These are phyloP conservation scores for Drosophila lini DNA, from an alignment of 1,140 invertebrate species.

Conservation along the genomic window DNA sequence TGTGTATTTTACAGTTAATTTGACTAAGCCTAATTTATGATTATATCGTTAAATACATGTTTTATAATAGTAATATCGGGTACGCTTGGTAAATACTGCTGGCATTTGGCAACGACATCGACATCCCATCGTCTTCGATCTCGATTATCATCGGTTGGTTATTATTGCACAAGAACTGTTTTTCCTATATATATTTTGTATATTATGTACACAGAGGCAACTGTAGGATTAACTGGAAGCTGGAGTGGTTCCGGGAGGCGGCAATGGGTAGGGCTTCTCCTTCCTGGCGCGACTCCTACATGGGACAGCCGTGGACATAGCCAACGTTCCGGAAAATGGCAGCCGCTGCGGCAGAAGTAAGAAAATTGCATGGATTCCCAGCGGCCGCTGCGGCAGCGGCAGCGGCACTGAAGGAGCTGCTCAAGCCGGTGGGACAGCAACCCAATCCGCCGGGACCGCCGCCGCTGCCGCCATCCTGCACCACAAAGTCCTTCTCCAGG, in stretches of 20 bases:
- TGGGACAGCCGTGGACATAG: constrained; percentile 90
- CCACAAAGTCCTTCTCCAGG: constrained; percentile 79
- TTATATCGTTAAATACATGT: constrained; percentile 38
- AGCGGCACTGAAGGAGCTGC: constrained; percentile 67
- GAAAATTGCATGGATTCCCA: constrained; percentile 85
- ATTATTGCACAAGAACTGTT: constrained; percentile 54
- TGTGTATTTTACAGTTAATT: constrained; percentile 73
- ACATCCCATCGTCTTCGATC: not conserved
- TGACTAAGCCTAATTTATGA: constrained; percentile 64
- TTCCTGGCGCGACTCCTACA: constrained; percentile 81
- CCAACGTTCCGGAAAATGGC: constrained; percentile 90
- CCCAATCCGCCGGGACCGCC: constrained; percentile 48
- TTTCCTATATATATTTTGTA: constrained; percentile 24
- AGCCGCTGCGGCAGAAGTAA: constrained; percentile 87
- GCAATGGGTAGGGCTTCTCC: not conserved
- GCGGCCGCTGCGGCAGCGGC: constrained; percentile 74
- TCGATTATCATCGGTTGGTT: constrained; percentile 3
- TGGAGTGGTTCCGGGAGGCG: not conserved
- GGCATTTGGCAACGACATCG: not conserved
- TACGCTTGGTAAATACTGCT: constrained; percentile 21
- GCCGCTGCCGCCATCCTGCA: constrained; percentile 58
- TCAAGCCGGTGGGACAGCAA: constrained; percentile 78
- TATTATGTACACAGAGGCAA: constrained; percentile 61
- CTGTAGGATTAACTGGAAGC: constrained; percentile 4
- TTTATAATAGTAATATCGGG: constrained; percentile 31